Base-by-base conservation (phyloP, 2,113 vertebrate genomes). In the Gadus macrocephalus region DNA sequence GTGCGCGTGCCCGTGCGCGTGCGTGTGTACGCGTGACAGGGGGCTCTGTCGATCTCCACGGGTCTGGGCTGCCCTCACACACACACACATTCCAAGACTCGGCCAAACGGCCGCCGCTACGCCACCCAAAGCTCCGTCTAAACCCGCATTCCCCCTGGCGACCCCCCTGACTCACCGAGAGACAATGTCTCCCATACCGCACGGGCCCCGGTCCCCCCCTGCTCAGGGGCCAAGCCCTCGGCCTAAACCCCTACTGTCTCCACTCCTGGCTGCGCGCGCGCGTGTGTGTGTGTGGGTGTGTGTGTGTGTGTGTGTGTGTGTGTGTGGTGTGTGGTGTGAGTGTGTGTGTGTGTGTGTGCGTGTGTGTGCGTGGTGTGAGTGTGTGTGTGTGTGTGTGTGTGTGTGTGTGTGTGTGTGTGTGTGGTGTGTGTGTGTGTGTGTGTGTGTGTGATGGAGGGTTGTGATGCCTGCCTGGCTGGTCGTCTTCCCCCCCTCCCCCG, bases 71-170 rank as follows among this genome's bases (percentile, higher is more conserved):
- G 25, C 25, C 25, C 25, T 1, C 20, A 1, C 25, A 25, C 53
- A 53, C 14, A 15, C 20, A 64, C 17, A 64, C 71, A 75, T 77
- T 71, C 76, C 86, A 84, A 84, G 81, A 84, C 77, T 69, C 59
- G 31, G 3, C 71, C 68, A 71, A 76, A 79, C 20, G 20, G 25
- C 25, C 2, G 64, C 64, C 61, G 78, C 42, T 66, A 17, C 77
- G 70, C 66, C 73, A 59, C 66, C 11, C 38, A 67, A 62, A 53
- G 74, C 25, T 25, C 25, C 42, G 53, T 60, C 65, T 79, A 75
- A 81, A 79, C 73, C 81, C 77, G 74, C 82, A 87, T 86, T 83
- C 80, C 75, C 76, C 64, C 27, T 80, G 81, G 74, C 82, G 86
- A 85, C 81, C 80, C 75, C 76, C 64, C 27, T 80, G 81, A 81